Conservation (phyloP, 2,797 vertebrate species). For the Trematomus bernacchii region DNA sequence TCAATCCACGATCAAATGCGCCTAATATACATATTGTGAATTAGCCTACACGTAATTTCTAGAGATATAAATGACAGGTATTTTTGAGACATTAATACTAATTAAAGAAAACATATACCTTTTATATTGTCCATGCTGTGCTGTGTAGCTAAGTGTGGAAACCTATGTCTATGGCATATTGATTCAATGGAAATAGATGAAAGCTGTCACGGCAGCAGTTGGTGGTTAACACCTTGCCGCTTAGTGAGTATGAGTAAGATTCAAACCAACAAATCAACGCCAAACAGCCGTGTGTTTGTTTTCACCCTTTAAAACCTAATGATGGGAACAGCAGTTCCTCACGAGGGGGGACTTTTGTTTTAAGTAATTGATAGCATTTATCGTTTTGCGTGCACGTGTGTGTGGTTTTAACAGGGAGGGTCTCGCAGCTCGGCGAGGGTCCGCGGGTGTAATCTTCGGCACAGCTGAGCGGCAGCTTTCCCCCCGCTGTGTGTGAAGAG, state of each 20-base stretch:
- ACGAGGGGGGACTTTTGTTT: conserved; percentile 19
- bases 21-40: background rate
- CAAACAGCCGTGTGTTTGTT: background rate
- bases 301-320: conserved; percentile 15
- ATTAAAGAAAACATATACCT: too few relatives aligned
- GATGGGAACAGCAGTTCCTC: conserved; percentile 8
- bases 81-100: too few relatives aligned
- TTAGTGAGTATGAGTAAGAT: conserved; percentile 19
- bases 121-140: background rate
- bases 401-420: conserved; percentile 30
- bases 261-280: conserved; percentile 24
- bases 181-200: conserved; percentile 15
- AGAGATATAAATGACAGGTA: background rate
- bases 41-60: background rate
- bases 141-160: conserved; percentile 7
- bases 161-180: conserved; percentile 7
- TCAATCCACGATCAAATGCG: background rate
- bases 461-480: conserved; percentile 56
- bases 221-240: conserved; percentile 3
- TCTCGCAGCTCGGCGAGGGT: conserved; percentile 33
- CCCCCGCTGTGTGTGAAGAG: conserved; percentile 54
- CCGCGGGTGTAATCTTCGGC: conserved; percentile 49
- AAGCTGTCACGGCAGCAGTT: conserved; percentile 3
- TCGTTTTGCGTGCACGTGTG: conserved; percentile 27
- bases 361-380: conserved; percentile 27